These are phyloP conservation scores for Druceiella hillmani DNA, from an alignment of 2,888 invertebrate species.

Conservation along the genomic window DNA sequence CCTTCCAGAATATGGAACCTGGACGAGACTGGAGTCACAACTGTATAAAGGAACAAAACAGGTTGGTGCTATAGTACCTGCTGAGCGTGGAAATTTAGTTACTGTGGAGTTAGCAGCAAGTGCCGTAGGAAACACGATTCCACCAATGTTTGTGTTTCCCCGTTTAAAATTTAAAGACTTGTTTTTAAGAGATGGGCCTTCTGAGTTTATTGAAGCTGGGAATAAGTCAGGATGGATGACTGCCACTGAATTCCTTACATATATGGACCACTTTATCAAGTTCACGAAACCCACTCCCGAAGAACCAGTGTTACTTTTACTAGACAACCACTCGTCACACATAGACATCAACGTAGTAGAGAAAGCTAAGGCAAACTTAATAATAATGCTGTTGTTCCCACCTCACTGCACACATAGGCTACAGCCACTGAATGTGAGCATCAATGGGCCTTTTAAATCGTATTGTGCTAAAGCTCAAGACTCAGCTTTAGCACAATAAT, in stretches of 20 bases:
- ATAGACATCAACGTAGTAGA: constrained; percentile 24
- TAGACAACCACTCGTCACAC: constrained; percentile 30
- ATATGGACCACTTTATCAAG: constrained; percentile 29
- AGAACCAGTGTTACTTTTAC: constrained; percentile 26
- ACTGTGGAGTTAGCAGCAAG: not conserved
- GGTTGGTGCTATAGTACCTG: no score
- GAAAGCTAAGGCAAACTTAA: constrained; percentile 22
- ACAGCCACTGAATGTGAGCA: constrained; percentile 23
- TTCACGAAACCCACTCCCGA: constrained; percentile 19
- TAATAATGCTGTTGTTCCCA: constrained; percentile 27
- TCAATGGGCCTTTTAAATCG: constrained; percentile 22
- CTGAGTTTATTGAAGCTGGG: constrained; percentile 28
- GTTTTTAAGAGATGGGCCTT: constrained; percentile 26
- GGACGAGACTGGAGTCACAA: no score
- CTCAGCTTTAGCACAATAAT: no score
- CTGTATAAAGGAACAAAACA: no score
- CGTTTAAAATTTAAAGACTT: constrained; percentile 22
- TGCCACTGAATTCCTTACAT: constrained; percentile 25
- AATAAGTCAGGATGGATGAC: constrained; percentile 31
- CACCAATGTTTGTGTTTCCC: constrained; percentile 28
- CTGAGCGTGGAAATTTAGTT: no score
- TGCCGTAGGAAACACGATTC: constrained; percentile 16
- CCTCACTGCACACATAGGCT: constrained; percentile 24
- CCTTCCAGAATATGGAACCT: no score
- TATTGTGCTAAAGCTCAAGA: constrained; percentile 15